Evolutionary conservation across 2,113 vertebrate species (phyloP).

Genomic region (Cryptotis parvus): DNA sequence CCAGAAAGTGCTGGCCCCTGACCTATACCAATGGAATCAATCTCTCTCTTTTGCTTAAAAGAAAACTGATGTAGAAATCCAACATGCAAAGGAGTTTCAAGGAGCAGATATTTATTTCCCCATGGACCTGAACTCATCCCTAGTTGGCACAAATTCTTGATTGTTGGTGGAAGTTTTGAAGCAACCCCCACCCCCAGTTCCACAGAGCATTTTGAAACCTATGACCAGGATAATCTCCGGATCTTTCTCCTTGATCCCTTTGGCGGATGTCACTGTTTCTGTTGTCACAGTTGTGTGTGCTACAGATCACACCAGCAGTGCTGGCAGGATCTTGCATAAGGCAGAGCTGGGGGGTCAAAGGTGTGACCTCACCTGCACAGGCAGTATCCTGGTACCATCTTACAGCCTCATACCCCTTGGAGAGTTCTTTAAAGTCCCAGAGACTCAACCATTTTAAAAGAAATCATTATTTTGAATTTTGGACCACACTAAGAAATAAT

Average conservation of each 20-base stretch:
- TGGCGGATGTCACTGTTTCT: no score
- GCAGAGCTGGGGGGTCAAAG: no score
- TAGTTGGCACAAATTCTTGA: background rate
- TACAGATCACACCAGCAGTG: no score
- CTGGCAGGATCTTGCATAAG: no score
- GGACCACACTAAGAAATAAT: no score
- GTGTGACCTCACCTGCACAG: no score
- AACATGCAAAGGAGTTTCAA: slow-evolving; percentile 26
- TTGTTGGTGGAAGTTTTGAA: slow-evolving; percentile 34
- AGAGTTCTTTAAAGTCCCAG: background rate
- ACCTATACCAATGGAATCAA: background rate
- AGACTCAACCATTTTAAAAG: background rate
- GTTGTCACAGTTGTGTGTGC: no score
- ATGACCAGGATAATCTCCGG: background rate
- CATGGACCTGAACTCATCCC: slow-evolving; percentile 21
- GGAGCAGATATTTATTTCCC: slow-evolving; percentile 31
- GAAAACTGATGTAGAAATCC: slow-evolving; percentile 29
- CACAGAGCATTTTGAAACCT: background rate
- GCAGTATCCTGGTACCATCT: no score
- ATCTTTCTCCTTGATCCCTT: background rate
- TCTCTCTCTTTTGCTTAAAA: slow-evolving; percentile 32
- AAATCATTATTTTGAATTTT: no score
- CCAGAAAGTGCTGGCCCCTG: background rate
- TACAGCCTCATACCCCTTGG: no score
- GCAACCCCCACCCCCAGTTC: background rate